Evolutionary conservation across 2,113 vertebrate genomes (phyloP), one percentile per base, ranked within the genome.

Genomic region (Chauna torquata): DNA sequence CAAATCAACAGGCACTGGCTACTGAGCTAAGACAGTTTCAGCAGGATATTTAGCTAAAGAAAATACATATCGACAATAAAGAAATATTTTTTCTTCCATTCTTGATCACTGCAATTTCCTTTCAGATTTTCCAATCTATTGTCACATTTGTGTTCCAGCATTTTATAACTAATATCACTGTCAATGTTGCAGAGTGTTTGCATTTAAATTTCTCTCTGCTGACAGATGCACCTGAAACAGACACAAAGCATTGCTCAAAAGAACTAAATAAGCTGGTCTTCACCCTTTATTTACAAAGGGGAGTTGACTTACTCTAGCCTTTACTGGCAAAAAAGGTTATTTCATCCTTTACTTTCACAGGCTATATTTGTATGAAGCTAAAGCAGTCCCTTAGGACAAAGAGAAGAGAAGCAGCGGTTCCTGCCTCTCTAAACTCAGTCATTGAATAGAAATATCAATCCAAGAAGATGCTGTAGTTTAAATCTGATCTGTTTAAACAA

Each of bases 331-430:
- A 95, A 95, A 94, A 78, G 30, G 42, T 75, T 86, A 81, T 74
- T 96, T 94, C 82, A 83, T 86, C 59, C 52, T 85, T 87, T 85
- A 55, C 25, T 95, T 92, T 87, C 66, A 76, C 92, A 74, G 36
- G 44, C 36, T 6, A 2, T 58, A 40, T 80, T 91, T 90, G 17
- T 90, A 66, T 74, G 81, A 96, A 96, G 90, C n/a, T 57, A 70
- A 92, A 95, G 86, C 16, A 85, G 65, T 82, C 77, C 83, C 86
- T 74, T 58, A 77, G 62, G 78, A 84, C 0, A 7, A 72, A 12
- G 40, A 45, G 28, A 32, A 34, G 59, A 38, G 52, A 61, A 94
- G 22, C 12, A 78, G 24, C 4, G 6, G 47, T 91, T 92, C 22
- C 47, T 78, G 49, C 32, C 55, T 89, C 34, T 80, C 28, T 89